Evolutionary conservation across 2,797 vertebrate species (phyloP).

Genomic region (Sebastes minor): DNA sequence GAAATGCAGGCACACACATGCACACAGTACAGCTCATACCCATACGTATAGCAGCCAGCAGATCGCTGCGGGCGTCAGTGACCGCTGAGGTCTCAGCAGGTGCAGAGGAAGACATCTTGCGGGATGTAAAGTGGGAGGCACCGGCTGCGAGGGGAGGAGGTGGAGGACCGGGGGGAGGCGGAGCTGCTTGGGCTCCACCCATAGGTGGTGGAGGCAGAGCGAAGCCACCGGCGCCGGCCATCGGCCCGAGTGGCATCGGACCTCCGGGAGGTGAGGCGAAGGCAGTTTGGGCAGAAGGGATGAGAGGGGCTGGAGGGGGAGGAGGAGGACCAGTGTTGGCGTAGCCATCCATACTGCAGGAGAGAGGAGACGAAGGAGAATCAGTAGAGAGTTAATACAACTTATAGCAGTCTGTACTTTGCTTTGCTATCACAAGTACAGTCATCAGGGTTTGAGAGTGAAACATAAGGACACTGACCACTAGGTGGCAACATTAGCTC

Average conservation of each 20-base stretch:
- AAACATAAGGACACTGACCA: slow-evolving; percentile 21
- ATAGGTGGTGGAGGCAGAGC: slow-evolving; percentile 82
- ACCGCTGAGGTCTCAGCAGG: slow-evolving; percentile 83
- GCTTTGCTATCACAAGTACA: not conserved
- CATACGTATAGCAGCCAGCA: slow-evolving; percentile 97
- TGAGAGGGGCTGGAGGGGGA: slow-evolving; percentile 82
- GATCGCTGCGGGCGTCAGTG: slow-evolving; percentile 93
- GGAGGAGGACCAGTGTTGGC: slow-evolving; percentile 79
- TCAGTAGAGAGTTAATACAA: not conserved
- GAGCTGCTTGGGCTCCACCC: slow-evolving; percentile 82
- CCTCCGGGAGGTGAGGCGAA: slow-evolving; percentile 93
- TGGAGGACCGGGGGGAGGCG: slow-evolving; percentile 90
- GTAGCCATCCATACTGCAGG: slow-evolving; percentile 81
- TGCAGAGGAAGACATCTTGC: slow-evolving; percentile 87
- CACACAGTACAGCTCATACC: slow-evolving; percentile 77
- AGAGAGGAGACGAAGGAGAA: not conserved
- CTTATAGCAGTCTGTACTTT: not conserved
- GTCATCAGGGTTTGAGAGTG: not conserved
- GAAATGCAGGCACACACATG: not conserved
- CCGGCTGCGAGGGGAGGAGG: slow-evolving; percentile 88
- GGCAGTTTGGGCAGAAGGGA: slow-evolving; percentile 94
- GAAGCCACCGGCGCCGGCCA: slow-evolving; percentile 77
- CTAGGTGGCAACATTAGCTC: slow-evolving; percentile 72
- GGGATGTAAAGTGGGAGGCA: slow-evolving; percentile 72
- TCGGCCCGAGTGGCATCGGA: slow-evolving; percentile 78